These are phyloP conservation scores for Siphamia tubifer DNA, from an alignment of 2,113 vertebrate genomes.

Conservation along the genomic window DNA sequence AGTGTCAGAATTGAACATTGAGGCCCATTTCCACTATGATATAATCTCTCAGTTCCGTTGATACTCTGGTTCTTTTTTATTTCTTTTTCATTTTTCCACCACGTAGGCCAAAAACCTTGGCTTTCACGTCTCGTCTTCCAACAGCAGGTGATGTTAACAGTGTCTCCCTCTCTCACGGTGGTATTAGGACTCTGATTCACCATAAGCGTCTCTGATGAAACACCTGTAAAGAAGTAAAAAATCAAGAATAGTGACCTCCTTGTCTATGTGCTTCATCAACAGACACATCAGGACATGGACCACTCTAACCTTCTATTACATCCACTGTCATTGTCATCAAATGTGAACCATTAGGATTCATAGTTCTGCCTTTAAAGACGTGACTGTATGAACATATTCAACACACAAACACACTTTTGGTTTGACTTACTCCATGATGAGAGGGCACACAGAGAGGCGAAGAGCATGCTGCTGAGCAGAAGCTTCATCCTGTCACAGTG, in stretches of 20 bases:
- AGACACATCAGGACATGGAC: accelerated
- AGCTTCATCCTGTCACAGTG: constrained; percentile 40
- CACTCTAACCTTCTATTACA: too few relatives aligned
- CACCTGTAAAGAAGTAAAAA: constrained; percentile 24
- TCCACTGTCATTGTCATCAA: too few relatives aligned
- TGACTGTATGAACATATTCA: too few relatives aligned
- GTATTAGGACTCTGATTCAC: constrained; percentile 12
- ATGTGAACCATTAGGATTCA: too few relatives aligned
- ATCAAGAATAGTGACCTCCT: too few relatives aligned
- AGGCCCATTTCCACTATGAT: too few relatives aligned
- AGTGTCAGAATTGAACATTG: not conserved
- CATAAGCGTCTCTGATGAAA: not conserved
- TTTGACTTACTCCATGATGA: constrained; percentile 52
- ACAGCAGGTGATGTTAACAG: constrained; percentile 11
- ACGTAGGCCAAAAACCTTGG: too few relatives aligned
- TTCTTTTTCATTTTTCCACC: accelerated
- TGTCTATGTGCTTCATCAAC: too few relatives aligned
- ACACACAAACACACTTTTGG: not conserved
- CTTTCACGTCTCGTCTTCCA: accelerated
- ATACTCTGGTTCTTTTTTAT: accelerated
- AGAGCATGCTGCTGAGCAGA: constrained; percentile 26
- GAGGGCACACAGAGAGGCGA: not conserved
- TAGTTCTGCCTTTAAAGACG: too few relatives aligned
- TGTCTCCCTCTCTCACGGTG: accelerated
- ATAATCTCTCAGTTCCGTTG: accelerated